Evolutionary conservation across 2,113 vertebrate genomes (phyloP).

Genomic region (Candoia aspera): DNA sequence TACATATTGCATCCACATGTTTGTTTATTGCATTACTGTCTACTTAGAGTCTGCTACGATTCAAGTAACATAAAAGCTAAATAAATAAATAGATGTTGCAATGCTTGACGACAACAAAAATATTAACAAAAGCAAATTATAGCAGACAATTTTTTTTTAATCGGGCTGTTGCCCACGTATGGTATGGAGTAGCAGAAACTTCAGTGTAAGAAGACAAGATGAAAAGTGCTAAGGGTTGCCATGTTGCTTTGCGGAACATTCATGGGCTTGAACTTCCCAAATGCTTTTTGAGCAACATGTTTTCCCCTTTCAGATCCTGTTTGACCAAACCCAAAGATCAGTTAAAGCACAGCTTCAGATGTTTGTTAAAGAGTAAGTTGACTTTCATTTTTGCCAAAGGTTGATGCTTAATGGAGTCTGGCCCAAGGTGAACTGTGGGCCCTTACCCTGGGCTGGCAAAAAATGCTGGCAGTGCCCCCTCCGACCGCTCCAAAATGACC

Average conservation of each 20-base stretch:
- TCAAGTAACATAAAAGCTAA: neutral
- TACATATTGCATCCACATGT: neutral
- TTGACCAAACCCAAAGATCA: slow-evolving; percentile 97
- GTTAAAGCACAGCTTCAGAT: slow-evolving; percentile 95
- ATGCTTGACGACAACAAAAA: neutral
- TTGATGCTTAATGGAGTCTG: neutral
- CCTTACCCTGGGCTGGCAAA: neutral
- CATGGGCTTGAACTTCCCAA: neutral
- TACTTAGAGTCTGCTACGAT: neutral
- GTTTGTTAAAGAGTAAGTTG: slow-evolving; percentile 96
- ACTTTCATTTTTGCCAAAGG: slow-evolving; percentile 1
- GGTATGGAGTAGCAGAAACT: neutral
- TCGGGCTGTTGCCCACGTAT: neutral
- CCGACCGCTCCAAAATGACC: no score
- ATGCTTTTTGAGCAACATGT: neutral
- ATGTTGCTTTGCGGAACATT: neutral
- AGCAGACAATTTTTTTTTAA: neutral
- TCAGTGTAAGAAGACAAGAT: neutral
- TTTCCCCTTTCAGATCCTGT: slow-evolving; percentile 85
- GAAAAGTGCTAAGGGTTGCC: neutral
- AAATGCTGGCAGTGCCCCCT: neutral
- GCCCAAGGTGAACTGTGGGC: no score
- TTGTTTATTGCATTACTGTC: neutral
- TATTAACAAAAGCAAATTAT: neutral
- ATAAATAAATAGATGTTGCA: neutral